phyloP scores from a whole-genome alignment of 2,888 invertebrate genomes.

The Syrphus vitripennis region DNA sequence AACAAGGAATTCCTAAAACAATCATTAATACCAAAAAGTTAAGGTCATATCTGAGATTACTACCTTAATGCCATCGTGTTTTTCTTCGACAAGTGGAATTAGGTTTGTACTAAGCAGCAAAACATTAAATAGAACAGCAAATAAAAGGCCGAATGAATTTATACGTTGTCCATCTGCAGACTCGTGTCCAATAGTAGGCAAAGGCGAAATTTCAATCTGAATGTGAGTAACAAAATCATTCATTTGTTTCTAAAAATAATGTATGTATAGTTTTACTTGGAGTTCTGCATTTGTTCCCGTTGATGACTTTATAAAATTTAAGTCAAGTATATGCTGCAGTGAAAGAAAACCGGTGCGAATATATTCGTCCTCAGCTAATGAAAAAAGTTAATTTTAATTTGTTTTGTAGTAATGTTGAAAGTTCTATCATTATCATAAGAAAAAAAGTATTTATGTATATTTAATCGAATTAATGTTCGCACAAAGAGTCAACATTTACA shows the following conservation, averaged over 20 bases:
- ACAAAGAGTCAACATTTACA: too few relatives aligned
- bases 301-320: constrained; percentile 81
- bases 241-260: not conserved
- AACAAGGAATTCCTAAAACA: constrained; percentile 76
- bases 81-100: constrained; percentile 84
- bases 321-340: constrained; percentile 85
- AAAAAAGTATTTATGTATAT: too few relatives aligned
- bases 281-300: constrained; percentile 59
- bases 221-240: not conserved
- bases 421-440: too few relatives aligned
- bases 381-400: constrained; percentile 27
- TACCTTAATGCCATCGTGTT: constrained; percentile 84
- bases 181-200: constrained; percentile 74
- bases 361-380: constrained; percentile 80
- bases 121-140: constrained; percentile 75
- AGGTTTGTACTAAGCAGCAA: constrained; percentile 80
- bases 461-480: too few relatives aligned
- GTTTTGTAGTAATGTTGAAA: not conserved
- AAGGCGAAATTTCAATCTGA: constrained; percentile 73
- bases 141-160: constrained; percentile 75
- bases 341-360: constrained; percentile 82
- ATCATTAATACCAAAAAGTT: not conserved
- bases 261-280: constrained; percentile 43
- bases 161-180: constrained; percentile 74
- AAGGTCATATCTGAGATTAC: constrained; percentile 2